Evolutionary conservation across 2,888 invertebrate species (phyloP).

Genomic region (Meganola albula): DNA sequence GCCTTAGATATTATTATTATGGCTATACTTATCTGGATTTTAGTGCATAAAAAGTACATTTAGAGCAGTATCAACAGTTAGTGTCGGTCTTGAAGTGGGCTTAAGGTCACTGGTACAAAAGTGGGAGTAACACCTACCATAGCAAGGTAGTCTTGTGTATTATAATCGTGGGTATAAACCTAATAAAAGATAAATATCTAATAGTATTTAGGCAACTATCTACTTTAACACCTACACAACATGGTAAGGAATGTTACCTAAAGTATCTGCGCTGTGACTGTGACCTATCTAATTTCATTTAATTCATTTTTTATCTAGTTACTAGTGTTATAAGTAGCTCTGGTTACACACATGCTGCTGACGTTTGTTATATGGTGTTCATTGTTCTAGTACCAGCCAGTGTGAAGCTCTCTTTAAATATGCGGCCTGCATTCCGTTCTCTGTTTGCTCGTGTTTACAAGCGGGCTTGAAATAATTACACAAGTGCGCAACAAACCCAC

Average conservation of each 20-base stretch:
- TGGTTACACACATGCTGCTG: not conserved
- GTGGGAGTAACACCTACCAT: conserved; percentile 8
- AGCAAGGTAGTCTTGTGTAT: conserved; percentile 1
- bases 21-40: too few species aligned
- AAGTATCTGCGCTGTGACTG: conserved; percentile 10
- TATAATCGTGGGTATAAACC: too few species aligned
- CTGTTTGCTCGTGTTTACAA: conserved; percentile 59
- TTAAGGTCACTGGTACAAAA: conserved; percentile 10
- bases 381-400: conserved; percentile 16
- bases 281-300: conserved; percentile 19
- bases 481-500: conserved; percentile 58
- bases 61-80: too few species aligned
- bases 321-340: not conserved
- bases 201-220: too few species aligned
- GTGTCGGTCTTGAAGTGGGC: conserved; percentile 11
- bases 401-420: conserved; percentile 35
- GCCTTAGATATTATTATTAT: too few species aligned
- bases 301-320: conserved; percentile 10
- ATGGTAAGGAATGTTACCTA: conserved; percentile 10
- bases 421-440: conserved; percentile 56
- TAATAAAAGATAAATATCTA: too few species aligned
- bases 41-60: too few species aligned
- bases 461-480: conserved; percentile 72
- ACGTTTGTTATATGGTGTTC: not conserved
- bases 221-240: conserved; percentile 3